Base-by-base conservation (phyloP, 1,140 invertebrate genomes). In the Melipona quadrifasciata region DNA sequence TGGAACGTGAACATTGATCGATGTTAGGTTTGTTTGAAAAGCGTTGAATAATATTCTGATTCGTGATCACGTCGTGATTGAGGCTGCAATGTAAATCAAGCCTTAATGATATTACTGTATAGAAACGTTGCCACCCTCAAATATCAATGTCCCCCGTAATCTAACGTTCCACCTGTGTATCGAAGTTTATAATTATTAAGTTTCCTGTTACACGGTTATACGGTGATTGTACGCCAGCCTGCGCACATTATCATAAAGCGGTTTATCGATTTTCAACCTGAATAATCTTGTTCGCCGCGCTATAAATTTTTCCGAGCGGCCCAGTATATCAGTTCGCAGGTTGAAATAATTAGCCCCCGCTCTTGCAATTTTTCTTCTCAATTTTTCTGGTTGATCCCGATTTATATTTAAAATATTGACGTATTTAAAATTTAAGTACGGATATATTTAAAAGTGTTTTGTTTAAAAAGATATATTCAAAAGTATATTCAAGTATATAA, bases 41-140 rank as follows among this genome's bases (percentile, higher is more conserved):
- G 53, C 53, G 53, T 70, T 83, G 74, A 70, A 83, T 83, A 77
- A 82, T 82, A 82, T 82, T 76, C 71, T 24, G n/a, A 51, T 53
- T 34, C 34, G 65, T 53, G 79, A 80, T 39, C 68, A 39, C 17
- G 24, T 6, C 53, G 51, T 58, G 73, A 82, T 82, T 82, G 72
- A 14, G 11, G 12, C 21, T n/a, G 51, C 61, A 24, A 76, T 68
- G 64, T 55, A 76, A 74, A 82, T 75, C 51, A 67, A 67, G 11
- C 8, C 12, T 75, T 82, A 82, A 82, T 73, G 47, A 51, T 27
- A 39, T 47, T 31, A 34, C 78, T 58, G 24, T 34, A 17, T 27
- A 67, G n/a, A 19, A n/a, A 72, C 61, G 34, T 24, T 21, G 39
- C 31, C n/a, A 16, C 34, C 2, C 39, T 27, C 65, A 24, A 55